Evolutionary conservation across 1,140 invertebrate species (phyloP), one percentile per base, ranked within the genome.

Genomic region (Drosophila novamexicana): DNA sequence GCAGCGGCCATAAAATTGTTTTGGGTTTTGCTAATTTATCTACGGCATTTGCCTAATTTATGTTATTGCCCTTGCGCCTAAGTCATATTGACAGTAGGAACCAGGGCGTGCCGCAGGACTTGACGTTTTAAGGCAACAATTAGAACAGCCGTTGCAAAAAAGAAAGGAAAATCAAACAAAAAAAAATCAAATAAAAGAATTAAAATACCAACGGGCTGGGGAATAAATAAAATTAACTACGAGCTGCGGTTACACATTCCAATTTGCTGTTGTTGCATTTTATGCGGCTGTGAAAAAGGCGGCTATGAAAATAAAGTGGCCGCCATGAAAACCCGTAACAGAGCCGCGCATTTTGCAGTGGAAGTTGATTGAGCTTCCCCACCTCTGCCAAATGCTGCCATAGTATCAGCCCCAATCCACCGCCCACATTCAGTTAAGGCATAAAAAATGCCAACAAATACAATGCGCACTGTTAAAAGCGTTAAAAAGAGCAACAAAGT

Each of bases 221-320:
- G 71, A 86, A 86, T 86, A 86, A 86, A 86, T 86, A 86, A 86
- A 86, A 86, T 88, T 86, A 86, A 86, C 83, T 88, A 79, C 83
- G 79, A 86, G 83, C 70, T 86, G 83, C 83, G 83, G 83, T 86
- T 86, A 88, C 83, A 86, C 83, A 86, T 86, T 88, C 83, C 83
- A 86, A 88, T 86, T 86, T 86, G 83, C 83, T 86, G 83, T 86
- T 86, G 83, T 77, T 86, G 83, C 83, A 86, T 83, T 86, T 86
- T 86, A 88, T 86, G 82, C 82, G 82, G 83, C 82, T 86, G 82
- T 82, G 83, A 86, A 86, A 86, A 77, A 86, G 77, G 83, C 84
- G 79, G 80, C 83, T 86, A 88, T 86, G 83, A 86, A 86, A 86
- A 86, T 86, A 86, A 86, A 86, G 84, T 86, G 83, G 76, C 65